Evolutionary conservation across 2,797 vertebrate species (phyloP), one percentile per base, ranked within the genome.

Genomic region (Poeciliopsis infans): DNA sequence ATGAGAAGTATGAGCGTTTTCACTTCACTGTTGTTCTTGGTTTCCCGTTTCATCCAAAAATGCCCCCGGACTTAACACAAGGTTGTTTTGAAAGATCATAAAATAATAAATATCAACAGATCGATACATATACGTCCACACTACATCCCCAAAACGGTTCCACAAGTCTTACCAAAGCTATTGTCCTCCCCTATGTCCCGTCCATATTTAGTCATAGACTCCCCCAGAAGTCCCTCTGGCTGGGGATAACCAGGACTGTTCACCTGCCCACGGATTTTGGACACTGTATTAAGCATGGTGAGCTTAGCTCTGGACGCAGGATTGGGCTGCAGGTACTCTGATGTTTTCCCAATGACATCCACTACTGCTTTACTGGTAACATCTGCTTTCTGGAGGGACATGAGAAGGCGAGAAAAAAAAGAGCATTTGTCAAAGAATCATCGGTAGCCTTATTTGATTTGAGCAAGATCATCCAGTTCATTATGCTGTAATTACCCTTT

Each of bases 321-420:
- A 92, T 99, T 99, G 18, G 98, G 98, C 85, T 99, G 98, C 64
- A 99, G 96, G 91, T 99, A 99, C 89, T 99, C 98, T 0, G 97
- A 95, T 23, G 98, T 99, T 92, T 97, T 97, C 81, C 90, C 91
- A 85, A 99, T 90, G 5, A 99, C 95, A 72, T 99, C 98, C 46
- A 96, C 79, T 66, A 99, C 97, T 0, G 98, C 98, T 93, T 97
- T 99, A 94, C 97, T 98, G 92, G 98, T 99, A 66, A 98, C 76
- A 77, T 99, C 98, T 89, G 98, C 97, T 94, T 95, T 99, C 98
- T 99, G 95, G 39, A 77, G 79, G 83, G 43, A 85, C 71, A 85
- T 7, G 31, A 55, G 41, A 55, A 72, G n/a, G 61, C 41, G 45
- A 69, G 13, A 84, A 43, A 47, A n/a, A 31, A 31, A 15, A 47